Percentiles rank a stretch among this genome's conserved stretches.
Conservation (phyloP, 2,888 invertebrate species). For the Chymomyza amoena region DNA sequence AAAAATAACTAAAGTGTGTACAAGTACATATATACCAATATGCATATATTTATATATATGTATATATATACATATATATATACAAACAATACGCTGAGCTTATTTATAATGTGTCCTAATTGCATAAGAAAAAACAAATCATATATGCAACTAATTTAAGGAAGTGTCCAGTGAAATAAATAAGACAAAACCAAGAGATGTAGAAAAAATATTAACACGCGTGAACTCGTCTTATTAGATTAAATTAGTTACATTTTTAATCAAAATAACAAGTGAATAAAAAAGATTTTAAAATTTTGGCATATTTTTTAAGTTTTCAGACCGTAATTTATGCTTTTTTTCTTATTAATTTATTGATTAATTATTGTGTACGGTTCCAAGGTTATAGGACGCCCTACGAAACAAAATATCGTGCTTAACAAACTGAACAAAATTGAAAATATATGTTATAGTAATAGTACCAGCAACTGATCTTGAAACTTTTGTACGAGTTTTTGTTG, state of each 20-base stretch:
- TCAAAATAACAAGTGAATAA: not conserved
- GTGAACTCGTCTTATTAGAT: not conserved
- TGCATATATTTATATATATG: slow-evolving; percentile 38
- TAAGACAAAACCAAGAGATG: not conserved
- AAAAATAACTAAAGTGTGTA: slow-evolving; percentile 35
- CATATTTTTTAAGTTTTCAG: not conserved
- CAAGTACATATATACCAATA: slow-evolving; percentile 43
- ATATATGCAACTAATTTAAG: not conserved
- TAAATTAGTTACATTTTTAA: not conserved
- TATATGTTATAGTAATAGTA: not conserved
- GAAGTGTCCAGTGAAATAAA: not conserved
- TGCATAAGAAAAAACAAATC: slow-evolving; percentile 4
- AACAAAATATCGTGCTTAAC: not conserved
- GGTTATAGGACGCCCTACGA: not conserved
- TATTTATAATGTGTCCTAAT: slow-evolving; percentile 12
- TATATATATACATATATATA: not conserved
- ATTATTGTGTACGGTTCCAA: not conserved
- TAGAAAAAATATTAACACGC: not conserved
- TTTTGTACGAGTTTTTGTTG: too few relatives aligned
- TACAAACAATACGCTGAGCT: slow-evolving; percentile 1
- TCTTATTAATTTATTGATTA: not conserved
- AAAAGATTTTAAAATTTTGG: not conserved
- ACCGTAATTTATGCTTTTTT: not conserved
- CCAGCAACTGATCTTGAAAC: too few relatives aligned
- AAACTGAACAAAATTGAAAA: not conserved